phyloP scores from a whole-genome alignment of 1,140 invertebrate genomes.

The Drosophila pectinifera region DNA sequence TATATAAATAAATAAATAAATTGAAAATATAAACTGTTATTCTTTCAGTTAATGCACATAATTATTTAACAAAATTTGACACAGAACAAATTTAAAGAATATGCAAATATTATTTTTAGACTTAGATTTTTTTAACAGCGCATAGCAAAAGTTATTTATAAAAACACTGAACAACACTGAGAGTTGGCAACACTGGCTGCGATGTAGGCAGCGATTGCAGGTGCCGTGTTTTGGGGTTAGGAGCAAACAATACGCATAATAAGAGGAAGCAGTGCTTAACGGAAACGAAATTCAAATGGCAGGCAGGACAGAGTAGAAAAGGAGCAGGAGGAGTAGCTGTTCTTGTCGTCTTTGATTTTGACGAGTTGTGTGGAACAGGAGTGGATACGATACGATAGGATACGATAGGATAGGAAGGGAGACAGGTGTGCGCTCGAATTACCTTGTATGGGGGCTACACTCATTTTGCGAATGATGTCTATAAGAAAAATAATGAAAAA shows the following conservation, averaged over 20 bases:
- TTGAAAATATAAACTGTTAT: too few species aligned
- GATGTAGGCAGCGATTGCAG: constrained; percentile 10
- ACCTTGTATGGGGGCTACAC: constrained; percentile 76
- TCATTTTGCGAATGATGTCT: constrained; percentile 85
- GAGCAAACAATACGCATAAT: constrained; percentile 12
- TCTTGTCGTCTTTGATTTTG: constrained; percentile 1
- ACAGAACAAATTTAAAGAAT: too few species aligned
- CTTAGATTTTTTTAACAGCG: neutral
- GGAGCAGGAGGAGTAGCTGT: neutral
- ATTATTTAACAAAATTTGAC: too few species aligned
- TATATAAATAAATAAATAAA: too few species aligned
- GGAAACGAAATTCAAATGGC: constrained; percentile 20
- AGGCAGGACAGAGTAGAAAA: constrained; percentile 5
- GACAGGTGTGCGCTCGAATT: constrained; percentile 56
- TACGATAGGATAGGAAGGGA: neutral
- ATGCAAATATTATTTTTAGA: neutral
- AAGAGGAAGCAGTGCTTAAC: constrained; percentile 21
- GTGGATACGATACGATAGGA: neutral
- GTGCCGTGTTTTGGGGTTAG: constrained; percentile 12
- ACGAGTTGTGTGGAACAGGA: neutral
- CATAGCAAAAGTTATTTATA: neutral
- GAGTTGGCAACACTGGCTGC: constrained; percentile 19
- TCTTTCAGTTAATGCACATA: too few species aligned
- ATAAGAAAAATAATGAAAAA: constrained; percentile 84
- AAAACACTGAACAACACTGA: neutral